Conservation (phyloP, 2,888 invertebrate genomes). For the Tenthredo livida region DNA sequence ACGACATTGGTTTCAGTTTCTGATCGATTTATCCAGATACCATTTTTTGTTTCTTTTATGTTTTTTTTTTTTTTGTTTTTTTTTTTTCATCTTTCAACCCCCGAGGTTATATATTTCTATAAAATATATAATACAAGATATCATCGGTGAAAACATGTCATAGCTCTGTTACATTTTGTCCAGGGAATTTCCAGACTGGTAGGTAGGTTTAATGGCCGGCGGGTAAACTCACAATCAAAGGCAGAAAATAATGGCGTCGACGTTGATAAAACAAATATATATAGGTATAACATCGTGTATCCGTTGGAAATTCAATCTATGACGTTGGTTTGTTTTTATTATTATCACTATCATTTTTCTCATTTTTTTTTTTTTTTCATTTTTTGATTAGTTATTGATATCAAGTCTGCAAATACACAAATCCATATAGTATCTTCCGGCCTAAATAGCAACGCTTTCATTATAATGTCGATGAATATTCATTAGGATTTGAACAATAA, state of each 20-base stretch:
- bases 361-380: no score
- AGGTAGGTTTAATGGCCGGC: neutral
- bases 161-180: neutral
- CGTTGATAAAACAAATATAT: neutral
- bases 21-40: neutral
- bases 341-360: no score
- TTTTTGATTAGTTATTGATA: neutral
- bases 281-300: neutral
- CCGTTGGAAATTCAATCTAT: conserved; percentile 6
- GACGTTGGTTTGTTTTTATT: neutral
- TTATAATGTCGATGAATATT: no score
- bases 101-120: neutral
- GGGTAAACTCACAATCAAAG: neutral
- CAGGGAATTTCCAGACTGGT: neutral
- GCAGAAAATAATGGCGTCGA: neutral
- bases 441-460: no score
- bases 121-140: neutral
- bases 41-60: no score
- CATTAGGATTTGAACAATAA: no score
- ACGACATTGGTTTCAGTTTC: conserved; percentile 49
- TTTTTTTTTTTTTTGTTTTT: no score
- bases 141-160: neutral
- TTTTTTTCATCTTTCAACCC: neutral
- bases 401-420: neutral
- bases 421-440: no score